Percentiles rank a stretch among this genome's conserved stretches.
phyloP scores from a whole-genome alignment of 2,797 vertebrate genomes.

The Liparis tanakae region DNA sequence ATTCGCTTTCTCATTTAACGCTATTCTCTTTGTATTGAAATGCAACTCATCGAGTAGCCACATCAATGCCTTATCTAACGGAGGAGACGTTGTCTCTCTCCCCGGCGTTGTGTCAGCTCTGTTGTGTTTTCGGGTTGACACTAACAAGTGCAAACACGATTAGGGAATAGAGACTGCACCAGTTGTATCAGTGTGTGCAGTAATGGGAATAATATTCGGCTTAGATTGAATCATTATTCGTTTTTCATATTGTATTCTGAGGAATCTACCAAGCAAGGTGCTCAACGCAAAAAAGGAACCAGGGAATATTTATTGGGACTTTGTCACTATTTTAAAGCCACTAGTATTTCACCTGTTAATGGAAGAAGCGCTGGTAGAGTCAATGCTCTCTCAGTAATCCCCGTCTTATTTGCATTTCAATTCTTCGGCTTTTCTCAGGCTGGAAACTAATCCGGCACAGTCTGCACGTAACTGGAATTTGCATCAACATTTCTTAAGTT shows the following conservation, averaged over 20 bases:
- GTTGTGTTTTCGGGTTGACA: slow-evolving; percentile 42
- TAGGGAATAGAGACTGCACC: slow-evolving; percentile 34
- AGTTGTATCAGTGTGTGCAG: slow-evolving; percentile 31
- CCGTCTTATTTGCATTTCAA: slow-evolving; percentile 86
- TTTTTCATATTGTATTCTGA: slow-evolving; percentile 30
- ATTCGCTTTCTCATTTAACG: slow-evolving; percentile 79
- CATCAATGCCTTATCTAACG: slow-evolving; percentile 53
- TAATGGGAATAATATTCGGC: slow-evolving; percentile 43
- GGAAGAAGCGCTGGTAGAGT: slow-evolving; percentile 69
- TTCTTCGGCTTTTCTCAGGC: slow-evolving; percentile 77
- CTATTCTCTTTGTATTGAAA: slow-evolving; percentile 72
- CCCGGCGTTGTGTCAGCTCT: slow-evolving; percentile 38
- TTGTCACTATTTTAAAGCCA: slow-evolving; percentile 54
- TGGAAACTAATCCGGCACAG: slow-evolving; percentile 76
- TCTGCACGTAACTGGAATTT: slow-evolving; percentile 75
- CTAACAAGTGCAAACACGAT: slow-evolving; percentile 49
- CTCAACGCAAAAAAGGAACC: slow-evolving; percentile 49
- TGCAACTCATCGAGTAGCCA: slow-evolving; percentile 46
- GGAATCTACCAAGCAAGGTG: slow-evolving; percentile 36
- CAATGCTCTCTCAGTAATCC: slow-evolving; percentile 85
- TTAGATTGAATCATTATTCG: slow-evolving; percentile 53
- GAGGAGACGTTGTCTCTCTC: slow-evolving; percentile 21
- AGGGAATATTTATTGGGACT: slow-evolving; percentile 59
- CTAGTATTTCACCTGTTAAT: slow-evolving; percentile 77
- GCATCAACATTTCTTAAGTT: slow-evolving; percentile 71